Evolutionary conservation across 2,888 invertebrate species (phyloP), one percentile per base, ranked within the genome.

Genomic region (Barypeithes pellucidus): DNA sequence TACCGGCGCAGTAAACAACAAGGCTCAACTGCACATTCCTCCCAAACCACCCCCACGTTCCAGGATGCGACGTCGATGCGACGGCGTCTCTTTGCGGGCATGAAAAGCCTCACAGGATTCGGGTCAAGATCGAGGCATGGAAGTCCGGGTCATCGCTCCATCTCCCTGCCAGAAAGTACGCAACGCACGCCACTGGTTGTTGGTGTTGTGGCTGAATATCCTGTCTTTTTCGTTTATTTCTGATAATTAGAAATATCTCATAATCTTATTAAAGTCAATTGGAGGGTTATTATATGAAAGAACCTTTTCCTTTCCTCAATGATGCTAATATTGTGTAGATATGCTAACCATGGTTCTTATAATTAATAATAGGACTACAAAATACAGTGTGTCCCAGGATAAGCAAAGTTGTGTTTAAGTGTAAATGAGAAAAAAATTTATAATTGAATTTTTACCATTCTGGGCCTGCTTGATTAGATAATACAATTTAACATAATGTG

Each of bases 91-190:
- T 93, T 94, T 88, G 93, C 93, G 84, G 93, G 93, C 82, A 92
- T 94, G 89, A 92, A 93, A 88, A 93, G 93, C 86, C 88, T 93
- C 84, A 93, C 93, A 82, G 90, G 91, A 87, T 91, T 92, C 89
- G 92, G 90, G 77, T 88, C 92, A 84, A 88, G 91, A 83, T 91
- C 91, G 83, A 89, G 89, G 84, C 90, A 90, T 84, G 90, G 90
- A 84, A 91, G 92, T 81, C 91, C 92, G 82, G 92, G 92, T 87
- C 91, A 92, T 88, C 92, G 93, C 86, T 94, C 94, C 89, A 93
- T 93, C 90, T 94, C 94, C 86, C 91, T 94, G 87, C 94, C 94
- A 86, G 94, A 94, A 93, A 94, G 94, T 94, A 94, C 89, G 91
- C 80, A 82, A 72, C 63, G 65, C 62, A 68, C 62, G 54, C 61